A percentile compares a stretch with the other conserved stretches of the same genome.
These are phyloP conservation scores for Nesidiocoris tenuis DNA, from an alignment of 2,888 invertebrate species.

Conservation along the genomic window DNA sequence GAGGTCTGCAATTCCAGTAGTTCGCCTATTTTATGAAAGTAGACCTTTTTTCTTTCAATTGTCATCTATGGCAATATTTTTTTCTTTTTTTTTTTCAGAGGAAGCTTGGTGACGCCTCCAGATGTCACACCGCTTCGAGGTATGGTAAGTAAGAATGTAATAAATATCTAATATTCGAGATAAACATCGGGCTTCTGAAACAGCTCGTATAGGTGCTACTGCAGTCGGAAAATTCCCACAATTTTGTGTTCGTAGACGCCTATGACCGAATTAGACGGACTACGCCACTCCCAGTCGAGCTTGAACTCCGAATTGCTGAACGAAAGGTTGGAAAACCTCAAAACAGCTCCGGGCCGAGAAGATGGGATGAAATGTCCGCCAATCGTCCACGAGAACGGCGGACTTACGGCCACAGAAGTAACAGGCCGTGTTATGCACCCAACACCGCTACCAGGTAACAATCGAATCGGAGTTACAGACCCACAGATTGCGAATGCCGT, in stretches of 20 bases:
- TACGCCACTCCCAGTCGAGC: neutral
- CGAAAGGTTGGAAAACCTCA: constrained; percentile 29
- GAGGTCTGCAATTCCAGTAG: constrained; percentile 59
- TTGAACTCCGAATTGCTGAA: constrained; percentile 39
- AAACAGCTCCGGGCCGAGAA: neutral
- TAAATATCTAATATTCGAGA: no score
- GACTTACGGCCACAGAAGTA: constrained; percentile 10
- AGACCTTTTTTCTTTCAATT: neutral
- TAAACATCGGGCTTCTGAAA: no score
- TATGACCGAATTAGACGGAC: constrained; percentile 34
- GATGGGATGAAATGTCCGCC: constrained; percentile 25
- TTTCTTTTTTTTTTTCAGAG: constrained; percentile 43
- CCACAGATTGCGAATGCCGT: no score
- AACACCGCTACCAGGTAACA: no score
- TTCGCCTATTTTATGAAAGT: constrained; percentile 42
- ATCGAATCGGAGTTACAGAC: no score
- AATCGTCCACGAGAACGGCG: constrained; percentile 3
- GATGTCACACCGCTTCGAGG: constrained; percentile 50
- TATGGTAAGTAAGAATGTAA: constrained; percentile 43
- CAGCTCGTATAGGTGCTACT: no score
- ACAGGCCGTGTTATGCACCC: constrained; percentile 12
- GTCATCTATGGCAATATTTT: neutral
- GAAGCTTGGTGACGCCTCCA: constrained; percentile 49
- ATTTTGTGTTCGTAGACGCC: constrained; percentile 43
- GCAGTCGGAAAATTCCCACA: neutral